A percentile compares a stretch with the other conserved stretches of the same genome.
Evolutionary conservation across 23 tunicate species (phyloP).

Genomic region (Ciona savignyi): DNA sequence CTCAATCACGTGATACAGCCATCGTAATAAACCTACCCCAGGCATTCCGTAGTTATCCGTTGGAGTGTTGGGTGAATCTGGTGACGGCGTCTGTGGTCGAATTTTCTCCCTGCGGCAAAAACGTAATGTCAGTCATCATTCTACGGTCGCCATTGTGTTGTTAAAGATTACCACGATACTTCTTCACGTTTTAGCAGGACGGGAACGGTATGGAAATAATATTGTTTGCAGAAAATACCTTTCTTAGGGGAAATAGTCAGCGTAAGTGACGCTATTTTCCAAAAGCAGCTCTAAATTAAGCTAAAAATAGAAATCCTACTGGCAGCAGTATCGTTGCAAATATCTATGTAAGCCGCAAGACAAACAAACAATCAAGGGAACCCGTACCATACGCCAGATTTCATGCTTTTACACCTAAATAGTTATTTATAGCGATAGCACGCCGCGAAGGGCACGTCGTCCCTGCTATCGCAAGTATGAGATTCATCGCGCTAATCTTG

Average conservation of each 20-base stretch:
- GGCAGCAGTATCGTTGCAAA: not conserved
- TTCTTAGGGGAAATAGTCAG: not conserved
- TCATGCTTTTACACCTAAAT: not conserved
- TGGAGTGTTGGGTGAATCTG: slow-evolving; percentile 78
- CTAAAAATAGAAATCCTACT: not conserved
- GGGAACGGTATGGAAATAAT: not conserved
- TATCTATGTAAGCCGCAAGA: not conserved
- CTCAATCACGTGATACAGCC: not conserved
- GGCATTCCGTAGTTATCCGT: slow-evolving; percentile 35
- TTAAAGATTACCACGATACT: too few relatives aligned
- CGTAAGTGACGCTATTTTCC: not conserved
- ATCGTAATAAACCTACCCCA: slow-evolving; percentile 9
- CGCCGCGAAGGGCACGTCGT: not conserved
- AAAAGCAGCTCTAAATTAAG: not conserved
- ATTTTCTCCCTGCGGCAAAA: slow-evolving; percentile 46
- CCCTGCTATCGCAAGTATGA: not conserved
- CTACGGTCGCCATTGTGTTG: too few relatives aligned
- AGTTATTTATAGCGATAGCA: not conserved
- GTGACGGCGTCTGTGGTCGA: slow-evolving; percentile 67
- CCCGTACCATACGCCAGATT: not conserved
- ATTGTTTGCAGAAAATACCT: not conserved
- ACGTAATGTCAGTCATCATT: too few relatives aligned
- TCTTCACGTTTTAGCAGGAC: not conserved
- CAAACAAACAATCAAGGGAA: not conserved
- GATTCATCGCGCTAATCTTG: not conserved